Evolutionary conservation across 2,888 invertebrate species (phyloP), one percentile per base, ranked within the genome.

Genomic region (Bombylius major): DNA sequence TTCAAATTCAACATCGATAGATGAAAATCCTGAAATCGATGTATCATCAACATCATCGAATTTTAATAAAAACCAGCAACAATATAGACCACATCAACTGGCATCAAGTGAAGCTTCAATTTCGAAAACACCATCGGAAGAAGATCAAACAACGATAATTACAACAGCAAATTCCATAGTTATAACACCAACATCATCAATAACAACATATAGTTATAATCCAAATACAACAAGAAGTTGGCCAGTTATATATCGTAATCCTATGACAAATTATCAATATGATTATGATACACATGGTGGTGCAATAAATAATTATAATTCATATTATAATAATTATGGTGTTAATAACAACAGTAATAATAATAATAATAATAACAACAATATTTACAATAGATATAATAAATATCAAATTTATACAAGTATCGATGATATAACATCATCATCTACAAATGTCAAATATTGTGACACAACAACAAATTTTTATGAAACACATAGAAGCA

Each of bases 181-280:
- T 7, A 5, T 13, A 44, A 51, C 59, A 42, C 49, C 62, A 14
- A 47, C 53, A 52, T 49, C 62, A 14, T 57, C 59, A 58, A 63
- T 61, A 57, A 65, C 66, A 56, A 68, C 66, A 51, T 73, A 72
- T 59, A 70, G 68, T 59, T 69, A 72, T 60, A 72, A 72, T 60
- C 69, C 72, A 33, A 72, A 69, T 60, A 73, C 73, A 42, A 73
- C 73, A 5, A 70, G 73, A 50, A 73, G 73, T 60, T 73, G 73
- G 73, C 73, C 73, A 1, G 75, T 74, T n/a, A 73, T 74, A 54
- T 72, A 73, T 62, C 67, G 72, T 49, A 73, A 73, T 66, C 71
- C 71, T 1, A 42, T 42, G 39, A 11, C 39, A 42, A 7, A 45
- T 45, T 70, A 73, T 59, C 70, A 71, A 58, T 73, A 71, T 63